These are phyloP conservation scores for Acanthochromis polyacanthus DNA, from an alignment of 2,113 vertebrate genomes.

Conservation along the genomic window DNA sequence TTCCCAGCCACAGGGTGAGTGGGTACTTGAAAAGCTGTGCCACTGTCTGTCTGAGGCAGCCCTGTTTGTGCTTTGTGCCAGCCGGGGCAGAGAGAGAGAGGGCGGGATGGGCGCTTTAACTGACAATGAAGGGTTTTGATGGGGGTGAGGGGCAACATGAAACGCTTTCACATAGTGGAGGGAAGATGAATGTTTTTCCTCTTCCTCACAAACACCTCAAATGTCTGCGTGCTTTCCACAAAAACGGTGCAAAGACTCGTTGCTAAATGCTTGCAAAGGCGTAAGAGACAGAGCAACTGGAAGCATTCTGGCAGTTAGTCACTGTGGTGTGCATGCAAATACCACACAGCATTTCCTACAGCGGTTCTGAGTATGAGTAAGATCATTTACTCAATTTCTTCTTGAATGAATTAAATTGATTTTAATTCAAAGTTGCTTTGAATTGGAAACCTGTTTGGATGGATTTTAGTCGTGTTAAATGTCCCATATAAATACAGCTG, in stretches of 20 bases:
- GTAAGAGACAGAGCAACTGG: conserved; percentile 9
- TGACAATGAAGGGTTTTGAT: conserved; percentile 68
- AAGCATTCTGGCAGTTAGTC: background rate
- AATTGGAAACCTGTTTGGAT: no score
- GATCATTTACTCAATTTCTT: no score
- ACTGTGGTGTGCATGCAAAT: background rate
- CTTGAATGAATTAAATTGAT: no score
- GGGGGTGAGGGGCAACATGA: conserved; percentile 22
- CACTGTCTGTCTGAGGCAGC: conserved; percentile 62
- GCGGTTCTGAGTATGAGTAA: no score
- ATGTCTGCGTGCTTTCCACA: conserved; percentile 26
- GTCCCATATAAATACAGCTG: no score
- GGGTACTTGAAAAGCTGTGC: conserved; percentile 67
- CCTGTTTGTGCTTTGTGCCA: conserved; percentile 62
- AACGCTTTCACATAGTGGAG: conserved; percentile 39
- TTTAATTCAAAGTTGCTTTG: no score
- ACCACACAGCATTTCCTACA: background rate
- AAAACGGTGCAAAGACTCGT: conserved; percentile 10
- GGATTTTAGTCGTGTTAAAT: no score
- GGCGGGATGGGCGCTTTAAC: conserved; percentile 24
- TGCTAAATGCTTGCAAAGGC: conserved; percentile 28
- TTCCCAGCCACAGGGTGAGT: conserved; percentile 64
- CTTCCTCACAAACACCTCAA: conserved; percentile 10
- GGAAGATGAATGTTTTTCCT: conserved; percentile 33
- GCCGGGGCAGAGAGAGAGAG: conserved; percentile 30